These are phyloP conservation scores for Hypomecis atomaria DNA, from an alignment of 2,888 invertebrate species.

Conservation along the genomic window DNA sequence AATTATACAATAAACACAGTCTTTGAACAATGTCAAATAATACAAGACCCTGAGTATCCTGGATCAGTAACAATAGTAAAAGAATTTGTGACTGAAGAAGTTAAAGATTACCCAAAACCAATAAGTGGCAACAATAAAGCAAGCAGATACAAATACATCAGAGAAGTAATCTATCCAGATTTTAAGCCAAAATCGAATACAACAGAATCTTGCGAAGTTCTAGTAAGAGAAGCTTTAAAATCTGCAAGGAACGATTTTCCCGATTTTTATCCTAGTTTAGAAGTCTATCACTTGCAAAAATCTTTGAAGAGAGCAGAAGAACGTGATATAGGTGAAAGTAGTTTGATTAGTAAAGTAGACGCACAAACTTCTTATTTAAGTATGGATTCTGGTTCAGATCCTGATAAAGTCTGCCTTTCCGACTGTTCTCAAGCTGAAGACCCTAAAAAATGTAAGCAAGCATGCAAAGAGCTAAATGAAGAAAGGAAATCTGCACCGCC, in stretches of 20 bases:
- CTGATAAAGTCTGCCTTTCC: slow-evolving; percentile 9
- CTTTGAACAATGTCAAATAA: slow-evolving; percentile 50
- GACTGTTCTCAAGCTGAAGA: slow-evolving; percentile 9
- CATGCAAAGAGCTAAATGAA: slow-evolving; percentile 11
- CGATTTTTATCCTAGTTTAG: slow-evolving; percentile 46
- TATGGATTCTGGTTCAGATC: slow-evolving; percentile 12
- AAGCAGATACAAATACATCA: slow-evolving; percentile 54
- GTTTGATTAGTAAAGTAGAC: slow-evolving; percentile 30
- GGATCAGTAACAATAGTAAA: slow-evolving; percentile 48
- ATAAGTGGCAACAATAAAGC: slow-evolving; percentile 36
- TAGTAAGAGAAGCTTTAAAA: slow-evolving; percentile 47
- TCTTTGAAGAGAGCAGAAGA: slow-evolving; percentile 21
- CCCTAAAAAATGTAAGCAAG: slow-evolving; percentile 15
- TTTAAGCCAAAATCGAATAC: slow-evolving; percentile 47
- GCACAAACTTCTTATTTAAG: slow-evolving; percentile 31
- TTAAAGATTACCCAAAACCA: slow-evolving; percentile 35
- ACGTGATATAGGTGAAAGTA: slow-evolving; percentile 12
- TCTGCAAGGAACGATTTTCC: slow-evolving; percentile 49
- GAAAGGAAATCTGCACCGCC: slow-evolving; percentile 3
- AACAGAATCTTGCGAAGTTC: slow-evolving; percentile 47
- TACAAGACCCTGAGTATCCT: slow-evolving; percentile 49
- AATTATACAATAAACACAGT: slow-evolving; percentile 46
- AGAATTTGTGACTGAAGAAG: slow-evolving; percentile 53
- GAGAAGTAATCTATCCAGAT: slow-evolving; percentile 59
- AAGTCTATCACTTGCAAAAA: slow-evolving; percentile 18